Base-by-base conservation (phyloP, 1,140 invertebrate species). In the Bombus confusus region DNA sequence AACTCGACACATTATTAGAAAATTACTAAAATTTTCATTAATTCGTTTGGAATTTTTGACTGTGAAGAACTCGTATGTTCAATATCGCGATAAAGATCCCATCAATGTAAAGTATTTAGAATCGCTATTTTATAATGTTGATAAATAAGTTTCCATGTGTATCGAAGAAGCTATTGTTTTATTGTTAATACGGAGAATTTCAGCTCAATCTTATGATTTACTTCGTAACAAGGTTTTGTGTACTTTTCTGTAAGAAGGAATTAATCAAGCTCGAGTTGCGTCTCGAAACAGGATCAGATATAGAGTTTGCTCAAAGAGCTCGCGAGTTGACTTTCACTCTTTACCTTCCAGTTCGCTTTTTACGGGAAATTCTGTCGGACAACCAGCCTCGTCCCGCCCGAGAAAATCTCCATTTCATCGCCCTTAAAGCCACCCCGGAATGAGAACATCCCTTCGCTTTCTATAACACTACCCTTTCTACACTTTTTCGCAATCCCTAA, bases 401-500 rank as follows among this genome's bases (percentile, higher is more conserved):
- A 52, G 43, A 41, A 80, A 80, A 72, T 72, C 68, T 37, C 5
- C 43, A 37, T 72, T 80, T 80, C 72, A 80, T 80, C 79, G 37
- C 5, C 28, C 31, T 80, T 72, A 72, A 72, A 80, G 31, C 52
- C n/a, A 72, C 37, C 31, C 5, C 43, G 47, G 15, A 80, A 71
- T 25, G 79, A 59, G 43, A 37, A 43, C 34, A 28, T 47, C 41
- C 12, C 41, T 39, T 41, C 43, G 66, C 47, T 72, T 80, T 39
- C 68, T 69, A n/a, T 47, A 69, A n/a, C 25, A 28, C 69, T 52
- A n/a, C 6, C 41, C 13, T 18, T 13, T 28, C 31, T 25, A 66
- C n/a, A 13, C 22, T 28, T 76, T 37, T 15, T 18, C 31, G 28
- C 34, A 13, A 76, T 0, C 34, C 22, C 25, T 9, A 37, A 37